Evolutionary conservation across 2,113 vertebrate species (phyloP).

Genomic region (Myotis yumanensis): DNA sequence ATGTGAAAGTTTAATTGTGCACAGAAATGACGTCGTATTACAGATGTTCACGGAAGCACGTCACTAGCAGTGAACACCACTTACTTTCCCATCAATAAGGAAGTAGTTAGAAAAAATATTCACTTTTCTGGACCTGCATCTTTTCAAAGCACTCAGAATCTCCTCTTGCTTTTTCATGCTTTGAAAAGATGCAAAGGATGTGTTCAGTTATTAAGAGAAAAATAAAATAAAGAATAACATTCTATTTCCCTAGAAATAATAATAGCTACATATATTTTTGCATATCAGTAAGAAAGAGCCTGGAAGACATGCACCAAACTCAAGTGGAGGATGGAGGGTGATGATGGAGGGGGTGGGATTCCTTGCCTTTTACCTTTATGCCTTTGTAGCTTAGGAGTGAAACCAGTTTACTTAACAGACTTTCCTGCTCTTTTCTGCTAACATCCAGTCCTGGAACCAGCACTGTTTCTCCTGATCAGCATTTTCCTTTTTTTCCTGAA

Average conservation of each 20-base stretch:
- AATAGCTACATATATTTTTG: not conserved
- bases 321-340: not conserved
- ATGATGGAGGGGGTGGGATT: not conserved
- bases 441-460: not conserved
- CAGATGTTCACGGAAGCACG: not conserved
- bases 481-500: slow-evolving; percentile 45
- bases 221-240: not conserved
- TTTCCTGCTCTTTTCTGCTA: not conserved
- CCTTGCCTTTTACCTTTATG: not conserved
- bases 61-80: not conserved
- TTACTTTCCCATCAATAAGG: not conserved
- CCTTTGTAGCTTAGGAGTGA: not conserved
- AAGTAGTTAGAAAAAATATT: not conserved
- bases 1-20: not conserved
- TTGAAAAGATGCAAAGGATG: not conserved
- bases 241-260: not conserved
- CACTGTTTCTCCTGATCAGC: slow-evolving; percentile 40
- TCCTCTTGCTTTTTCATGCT: too few relatives aligned
- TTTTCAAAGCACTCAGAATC: too few relatives aligned
- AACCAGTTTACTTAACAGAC: slow-evolving; percentile 9
- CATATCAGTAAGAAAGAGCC: not conserved
- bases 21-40: not conserved
- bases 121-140: too few relatives aligned
- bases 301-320: not conserved
- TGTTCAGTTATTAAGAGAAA: not conserved